phyloP scores from a whole-genome alignment of 30 jellyfish, hydroid and myxozoan species.

The Morbakka virulenta region DNA sequence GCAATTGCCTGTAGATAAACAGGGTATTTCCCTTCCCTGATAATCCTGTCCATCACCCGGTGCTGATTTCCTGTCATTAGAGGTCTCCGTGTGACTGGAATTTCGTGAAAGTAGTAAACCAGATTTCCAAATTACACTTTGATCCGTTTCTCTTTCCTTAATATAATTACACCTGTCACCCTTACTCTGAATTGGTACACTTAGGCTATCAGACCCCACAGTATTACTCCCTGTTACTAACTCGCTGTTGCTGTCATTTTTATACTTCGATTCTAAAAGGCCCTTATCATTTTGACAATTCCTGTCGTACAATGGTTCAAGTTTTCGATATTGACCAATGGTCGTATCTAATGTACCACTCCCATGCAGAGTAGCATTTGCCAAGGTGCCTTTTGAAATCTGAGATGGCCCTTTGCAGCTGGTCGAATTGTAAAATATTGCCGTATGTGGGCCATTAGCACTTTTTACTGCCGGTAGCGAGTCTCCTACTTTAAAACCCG shows the following conservation, averaged over 20 bases:
- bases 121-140: background rate
- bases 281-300: background rate
- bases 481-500: background rate
- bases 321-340: background rate
- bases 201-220: background rate
- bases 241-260: background rate
- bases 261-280: background rate
- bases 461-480: background rate
- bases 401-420: background rate
- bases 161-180: background rate
- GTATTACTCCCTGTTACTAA: background rate
- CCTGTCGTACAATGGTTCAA: background rate
- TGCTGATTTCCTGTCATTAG: background rate
- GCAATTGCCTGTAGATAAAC: background rate
- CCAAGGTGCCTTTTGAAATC: background rate
- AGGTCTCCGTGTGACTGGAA: background rate
- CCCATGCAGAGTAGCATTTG: background rate
- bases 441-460: background rate
- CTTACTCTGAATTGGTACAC: background rate
- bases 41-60: background rate
- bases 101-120: background rate
- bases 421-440: background rate
- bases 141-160: background rate
- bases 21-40: background rate
- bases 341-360: background rate